Conservation (phyloP, 2,888 invertebrate species). For the Diabrotica balteata region DNA sequence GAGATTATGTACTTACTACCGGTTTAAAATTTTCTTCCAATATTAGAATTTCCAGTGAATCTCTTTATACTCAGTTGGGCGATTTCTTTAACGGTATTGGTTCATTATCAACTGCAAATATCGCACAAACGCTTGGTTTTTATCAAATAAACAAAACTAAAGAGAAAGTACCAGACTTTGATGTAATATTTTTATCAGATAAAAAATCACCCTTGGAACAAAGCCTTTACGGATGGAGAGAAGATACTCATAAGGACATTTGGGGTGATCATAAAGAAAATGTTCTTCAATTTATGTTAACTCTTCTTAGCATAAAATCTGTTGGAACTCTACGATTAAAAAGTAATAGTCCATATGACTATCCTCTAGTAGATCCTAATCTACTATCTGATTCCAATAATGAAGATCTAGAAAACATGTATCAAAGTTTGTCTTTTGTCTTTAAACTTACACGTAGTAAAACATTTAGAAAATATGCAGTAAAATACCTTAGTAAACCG, state of each 20-base stretch:
- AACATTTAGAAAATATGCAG: conserved; percentile 63
- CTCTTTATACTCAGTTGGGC: conserved; percentile 62
- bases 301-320: conserved; percentile 12
- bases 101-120: conserved; percentile 2
- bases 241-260: background rate
- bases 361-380: conserved; percentile 71
- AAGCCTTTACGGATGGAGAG: background rate
- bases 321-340: conserved; percentile 68
- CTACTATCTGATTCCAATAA: conserved; percentile 64
- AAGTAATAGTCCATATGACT: conserved; percentile 39
- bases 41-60: conserved; percentile 55
- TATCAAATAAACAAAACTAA: background rate
- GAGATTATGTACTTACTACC: conserved; percentile 73
- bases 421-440: conserved; percentile 61
- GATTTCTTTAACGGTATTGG: conserved; percentile 48
- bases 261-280: background rate
- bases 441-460: conserved; percentile 60
- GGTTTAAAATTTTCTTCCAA: conserved; percentile 74
- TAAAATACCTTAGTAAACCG: conserved; percentile 46
- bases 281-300: background rate
- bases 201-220: background rate
- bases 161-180: background rate
- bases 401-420: conserved; percentile 62
- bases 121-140: background rate
- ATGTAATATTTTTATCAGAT: background rate